Evolutionary conservation across 2,797 vertebrate species (phyloP).

Genomic region (Pseudochirops corinnae): DNA sequence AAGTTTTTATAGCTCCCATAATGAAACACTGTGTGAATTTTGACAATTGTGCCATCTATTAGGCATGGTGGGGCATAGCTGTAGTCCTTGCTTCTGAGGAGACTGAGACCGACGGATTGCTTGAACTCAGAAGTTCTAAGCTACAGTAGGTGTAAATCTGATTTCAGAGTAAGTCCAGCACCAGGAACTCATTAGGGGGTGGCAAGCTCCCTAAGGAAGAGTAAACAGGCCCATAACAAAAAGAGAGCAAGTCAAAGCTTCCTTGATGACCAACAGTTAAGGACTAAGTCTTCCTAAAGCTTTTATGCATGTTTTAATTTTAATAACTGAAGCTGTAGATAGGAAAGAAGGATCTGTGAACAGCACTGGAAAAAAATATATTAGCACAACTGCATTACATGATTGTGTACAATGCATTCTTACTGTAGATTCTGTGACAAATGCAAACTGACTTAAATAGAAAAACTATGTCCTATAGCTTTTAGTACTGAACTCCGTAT

Average conservation of each 20-base stretch:
- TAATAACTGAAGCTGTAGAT: background rate
- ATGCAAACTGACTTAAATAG: slow-evolving; percentile 20
- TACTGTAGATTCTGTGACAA: slow-evolving; percentile 24
- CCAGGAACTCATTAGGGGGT: background rate
- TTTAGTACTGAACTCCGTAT: slow-evolving; percentile 10
- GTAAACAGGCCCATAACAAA: background rate
- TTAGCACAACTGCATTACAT: slow-evolving; percentile 39
- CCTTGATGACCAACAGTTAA: background rate
- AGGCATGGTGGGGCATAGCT: background rate
- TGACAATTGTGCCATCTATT: background rate
- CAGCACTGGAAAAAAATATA: background rate
- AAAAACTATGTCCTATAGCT: slow-evolving; percentile 23
- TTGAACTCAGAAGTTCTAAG: background rate
- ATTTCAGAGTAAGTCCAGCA: background rate
- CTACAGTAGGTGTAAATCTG: background rate
- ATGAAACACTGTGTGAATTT: background rate
- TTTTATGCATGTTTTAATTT: background rate
- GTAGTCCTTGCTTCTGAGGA: too few species aligned
- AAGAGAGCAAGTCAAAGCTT: background rate
- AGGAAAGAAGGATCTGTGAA: background rate
- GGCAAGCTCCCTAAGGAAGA: background rate
- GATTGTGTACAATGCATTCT: slow-evolving; percentile 13
- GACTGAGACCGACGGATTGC: background rate
- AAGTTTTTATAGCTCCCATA: background rate
- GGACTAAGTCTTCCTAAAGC: background rate